Base-by-base conservation (phyloP, 2,113 vertebrate genomes). In the Cebidichthys violaceus region DNA sequence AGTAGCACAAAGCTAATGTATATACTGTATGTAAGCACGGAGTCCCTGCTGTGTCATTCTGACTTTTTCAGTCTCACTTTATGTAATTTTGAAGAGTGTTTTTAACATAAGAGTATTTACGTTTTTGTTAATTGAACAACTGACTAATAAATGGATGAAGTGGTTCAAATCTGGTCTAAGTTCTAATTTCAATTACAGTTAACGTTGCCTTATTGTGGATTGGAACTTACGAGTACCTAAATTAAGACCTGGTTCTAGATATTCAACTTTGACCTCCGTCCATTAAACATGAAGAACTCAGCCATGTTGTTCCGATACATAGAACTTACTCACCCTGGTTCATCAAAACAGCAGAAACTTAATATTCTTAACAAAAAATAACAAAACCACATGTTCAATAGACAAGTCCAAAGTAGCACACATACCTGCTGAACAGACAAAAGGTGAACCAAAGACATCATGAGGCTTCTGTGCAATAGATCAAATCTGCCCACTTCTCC, bases 121-220 rank as follows among this genome's bases (percentile, higher is more conserved):
- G 9, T 77, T 75, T 84, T 76, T 74, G 59, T 82, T 75, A 55
- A 52, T 60, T 85, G 88, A 92, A 91, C 87, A 82, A 90, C 89
- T 92, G 92, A 94, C 90, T 82, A 94, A 92, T 94, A 92, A 94
- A 92, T 54, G 82, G 66, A 94, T 93, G 84, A 94, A 81, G 89
- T 93, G 79, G 88, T 93, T 94, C 89, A 92, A 69, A 69, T 78
- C 7, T 57, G 50, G 33, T 75, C 18, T 1, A 20, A 24, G 29
- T 47, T 47, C 22, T 5, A 29, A 7, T 55, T 17, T 17, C 10
- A 24, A 1, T 66, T 66, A 13, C 2, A 14, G 2, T 20, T 47
- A 14, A 35, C 31, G 14, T 55, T n/a, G 9, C 0, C 1, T 33
- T 33, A 4, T 66, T 79, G 27, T 41, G 20, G 22, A 47, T 52